Conservation (phyloP, 2,113 vertebrate genomes). For the Gobiocypris rarus region DNA sequence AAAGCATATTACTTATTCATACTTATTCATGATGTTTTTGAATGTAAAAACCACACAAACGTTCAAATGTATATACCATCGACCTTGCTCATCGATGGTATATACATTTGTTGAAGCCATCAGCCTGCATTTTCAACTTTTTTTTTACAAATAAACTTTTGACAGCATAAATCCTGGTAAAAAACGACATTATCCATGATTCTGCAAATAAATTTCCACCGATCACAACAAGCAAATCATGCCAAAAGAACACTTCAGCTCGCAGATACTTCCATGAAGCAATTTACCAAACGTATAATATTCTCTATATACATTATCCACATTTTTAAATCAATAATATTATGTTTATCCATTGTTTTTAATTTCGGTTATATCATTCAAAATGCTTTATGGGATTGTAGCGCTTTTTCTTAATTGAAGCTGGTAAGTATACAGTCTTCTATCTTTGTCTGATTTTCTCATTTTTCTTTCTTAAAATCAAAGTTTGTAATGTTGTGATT, state of each 20-base stretch:
- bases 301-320: too few relatives aligned
- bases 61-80: too few relatives aligned
- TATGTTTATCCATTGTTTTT: neutral
- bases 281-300: neutral
- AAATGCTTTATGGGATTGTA: neutral
- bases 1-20: too few relatives aligned
- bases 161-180: too few relatives aligned
- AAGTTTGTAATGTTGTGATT: neutral
- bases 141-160: neutral
- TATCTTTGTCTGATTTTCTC: neutral
- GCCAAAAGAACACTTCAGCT: too few relatives aligned
- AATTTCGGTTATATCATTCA: neutral
- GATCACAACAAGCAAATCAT: neutral
- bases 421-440: neutral
- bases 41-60: too few relatives aligned
- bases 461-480: neutral
- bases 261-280: neutral
- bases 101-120: neutral
- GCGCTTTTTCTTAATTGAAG: neutral
- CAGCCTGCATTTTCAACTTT: neutral
- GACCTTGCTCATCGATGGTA: neutral
- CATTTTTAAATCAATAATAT: too few relatives aligned
- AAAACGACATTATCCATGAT: neutral
- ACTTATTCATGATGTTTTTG: too few relatives aligned
- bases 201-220: neutral